A percentile compares a stretch with the other conserved stretches of the same genome.
phyloP scores from a whole-genome alignment of 2,113 vertebrate species.

The Ranitomeya variabilis region DNA sequence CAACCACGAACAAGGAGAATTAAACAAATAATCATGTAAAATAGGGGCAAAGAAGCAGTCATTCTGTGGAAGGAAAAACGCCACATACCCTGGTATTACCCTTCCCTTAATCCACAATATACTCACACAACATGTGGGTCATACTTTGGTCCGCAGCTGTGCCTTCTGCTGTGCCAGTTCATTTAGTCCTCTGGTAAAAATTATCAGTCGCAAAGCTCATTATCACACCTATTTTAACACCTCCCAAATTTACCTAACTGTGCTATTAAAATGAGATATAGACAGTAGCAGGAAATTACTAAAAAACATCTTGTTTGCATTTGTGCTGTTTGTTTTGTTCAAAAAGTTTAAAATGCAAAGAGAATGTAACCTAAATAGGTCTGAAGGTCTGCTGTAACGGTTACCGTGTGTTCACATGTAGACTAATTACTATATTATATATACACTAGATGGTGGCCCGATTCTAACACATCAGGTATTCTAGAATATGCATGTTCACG shows the following conservation, averaged over 20 bases:
- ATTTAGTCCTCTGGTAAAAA: not conserved
- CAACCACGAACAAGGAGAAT: not conserved
- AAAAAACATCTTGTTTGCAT: not conserved
- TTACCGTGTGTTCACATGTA: too few species aligned
- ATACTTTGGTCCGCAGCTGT: not conserved
- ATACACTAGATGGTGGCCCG: too few species aligned
- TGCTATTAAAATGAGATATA: slow-evolving; percentile 16
- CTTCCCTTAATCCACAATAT: not conserved
- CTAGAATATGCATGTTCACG: too few species aligned
- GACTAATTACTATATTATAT: too few species aligned
- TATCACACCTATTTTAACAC: slow-evolving; percentile 46
- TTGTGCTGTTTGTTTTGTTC: not conserved
- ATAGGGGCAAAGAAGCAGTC: too few species aligned
- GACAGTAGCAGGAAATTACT: not conserved
- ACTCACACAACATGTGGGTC: not conserved
- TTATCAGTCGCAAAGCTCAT: not conserved
- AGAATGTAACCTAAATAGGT: too few species aligned
- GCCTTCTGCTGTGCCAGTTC: not conserved
- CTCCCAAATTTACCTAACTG: not conserved
- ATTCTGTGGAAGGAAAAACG: not conserved
- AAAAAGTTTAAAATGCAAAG: not conserved
- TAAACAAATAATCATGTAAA: not conserved
- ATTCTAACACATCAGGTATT: too few species aligned
- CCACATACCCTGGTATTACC: not conserved
- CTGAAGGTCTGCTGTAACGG: too few species aligned